Evolutionary conservation across 2,797 vertebrate species (phyloP), one percentile per base, ranked within the genome.

Genomic region (Sitta carolinensis): DNA sequence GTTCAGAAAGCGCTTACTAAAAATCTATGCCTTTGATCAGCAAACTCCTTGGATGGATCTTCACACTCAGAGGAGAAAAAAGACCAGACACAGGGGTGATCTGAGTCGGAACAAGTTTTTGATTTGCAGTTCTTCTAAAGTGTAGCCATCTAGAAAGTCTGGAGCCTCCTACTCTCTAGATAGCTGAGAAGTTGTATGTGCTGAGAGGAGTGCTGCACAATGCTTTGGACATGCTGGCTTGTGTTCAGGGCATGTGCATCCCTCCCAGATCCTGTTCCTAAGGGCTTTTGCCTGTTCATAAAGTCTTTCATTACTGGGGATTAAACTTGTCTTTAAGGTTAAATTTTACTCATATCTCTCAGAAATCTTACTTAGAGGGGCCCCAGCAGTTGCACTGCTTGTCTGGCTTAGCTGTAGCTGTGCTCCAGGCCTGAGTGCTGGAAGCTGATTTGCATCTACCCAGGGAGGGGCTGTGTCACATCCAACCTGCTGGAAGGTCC

Each of bases 141-240:
- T 21, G 15, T 42, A 68, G 47, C 23, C 26, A 16, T n/a, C 22
- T 55, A 62, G 63, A 75, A 73, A 72, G 51, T 47, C 43, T 66
- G 59, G 43, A 52, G 25, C 21, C 16, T 63, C 10, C n/a, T 15
- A 13, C 20, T 45, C 12, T 63, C 11, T 38, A 63, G 45, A 64
- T 23, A 43, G 34, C 61, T 45, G n/a, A 66, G 13, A 89, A 45
- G 12, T 38, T 36, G 1, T 17, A 4, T 7, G 29, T 62, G 66
- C n/a, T 0, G 3, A 32, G 29, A 42, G 48, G 30, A 77, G 29
- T 0, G 1, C 17, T 83, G 30, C 2, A 6, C 0, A 0, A 27
- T 18, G 51, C 43, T 78, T 88, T 76, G 50, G 75, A 38, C 30
- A n/a, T 0, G 0, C 48, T 78, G 76, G 25, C 36, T 57, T 68